Percentiles rank a stretch among this genome's conserved stretches.
These are phyloP conservation scores for Gymnosoma rotundatum DNA, from an alignment of 2,888 invertebrate genomes.

Conservation along the genomic window DNA sequence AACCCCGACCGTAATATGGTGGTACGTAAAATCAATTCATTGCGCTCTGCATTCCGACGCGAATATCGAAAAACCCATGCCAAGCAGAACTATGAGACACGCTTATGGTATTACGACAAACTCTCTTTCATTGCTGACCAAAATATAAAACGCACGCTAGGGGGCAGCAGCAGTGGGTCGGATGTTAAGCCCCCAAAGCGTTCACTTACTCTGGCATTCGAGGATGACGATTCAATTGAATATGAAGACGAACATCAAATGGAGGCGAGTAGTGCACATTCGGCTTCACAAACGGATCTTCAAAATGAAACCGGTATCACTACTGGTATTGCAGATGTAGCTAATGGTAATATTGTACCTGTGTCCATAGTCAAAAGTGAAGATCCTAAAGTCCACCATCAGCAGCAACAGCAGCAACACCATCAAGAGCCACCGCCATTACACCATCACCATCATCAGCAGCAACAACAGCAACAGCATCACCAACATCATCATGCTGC, in stretches of 20 bases:
- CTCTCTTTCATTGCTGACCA: slow-evolving; percentile 81
- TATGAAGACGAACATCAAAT: slow-evolving; percentile 78
- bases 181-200: slow-evolving; percentile 75
- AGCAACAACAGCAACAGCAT: slow-evolving; percentile 70
- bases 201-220: slow-evolving; percentile 77
- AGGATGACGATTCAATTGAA: slow-evolving; percentile 80
- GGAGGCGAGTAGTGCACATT: slow-evolving; percentile 71
- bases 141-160: slow-evolving; percentile 76
- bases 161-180: slow-evolving; percentile 45
- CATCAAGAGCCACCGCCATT: slow-evolving; percentile 62
- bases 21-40: slow-evolving; percentile 81
- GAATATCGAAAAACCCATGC: slow-evolving; percentile 79
- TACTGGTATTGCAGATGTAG: slow-evolving; percentile 73
- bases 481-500: slow-evolving; percentile 65
- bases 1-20: slow-evolving; percentile 81
- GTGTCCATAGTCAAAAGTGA: slow-evolving; percentile 78
- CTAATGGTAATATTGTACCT: slow-evolving; percentile 76
- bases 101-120: slow-evolving; percentile 81
- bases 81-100: slow-evolving; percentile 79
- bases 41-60: slow-evolving; percentile 80
- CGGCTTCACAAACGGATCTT: slow-evolving; percentile 68
- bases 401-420: slow-evolving; percentile 45
- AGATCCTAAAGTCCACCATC: slow-evolving; percentile 68
- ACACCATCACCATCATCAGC: slow-evolving; percentile 72
- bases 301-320: slow-evolving; percentile 71